A percentile compares a stretch with the other conserved stretches of the same genome.
Conservation (phyloP, 2,888 invertebrate genomes). For the Eristalis intricaria region DNA sequence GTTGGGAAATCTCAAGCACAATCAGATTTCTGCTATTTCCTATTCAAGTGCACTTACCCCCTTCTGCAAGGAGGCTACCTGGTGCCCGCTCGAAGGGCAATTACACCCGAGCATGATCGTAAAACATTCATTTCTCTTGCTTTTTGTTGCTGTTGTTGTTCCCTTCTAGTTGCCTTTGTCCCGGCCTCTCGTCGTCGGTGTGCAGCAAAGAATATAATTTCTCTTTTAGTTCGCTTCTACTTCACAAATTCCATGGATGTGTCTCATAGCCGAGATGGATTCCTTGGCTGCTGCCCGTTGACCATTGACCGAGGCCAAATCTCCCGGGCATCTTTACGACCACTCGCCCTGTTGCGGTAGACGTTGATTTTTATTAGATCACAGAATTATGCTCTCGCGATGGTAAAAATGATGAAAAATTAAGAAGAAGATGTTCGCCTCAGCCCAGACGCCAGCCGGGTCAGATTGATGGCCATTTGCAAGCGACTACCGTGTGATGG, state of each 20-base stretch:
- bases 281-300: background rate
- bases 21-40: conserved; percentile 54
- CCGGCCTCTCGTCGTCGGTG: conserved; percentile 3
- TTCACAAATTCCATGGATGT: conserved; percentile 31
- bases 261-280: conserved; percentile 26
- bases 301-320: background rate
- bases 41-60: conserved; percentile 14
- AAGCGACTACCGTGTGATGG: background rate
- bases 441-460: background rate
- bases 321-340: conserved; percentile 12
- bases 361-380: conserved; percentile 36
- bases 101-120: conserved; percentile 40
- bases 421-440: conserved; percentile 3
- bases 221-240: conserved; percentile 10
- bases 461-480: background rate
- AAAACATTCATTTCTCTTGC: conserved; percentile 8
- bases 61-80: conserved; percentile 26
- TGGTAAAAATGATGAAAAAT: conserved; percentile 17
- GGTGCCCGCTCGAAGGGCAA: conserved; percentile 33
- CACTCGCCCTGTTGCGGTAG: conserved; percentile 1
- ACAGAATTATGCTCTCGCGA: conserved; percentile 12
- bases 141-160: background rate
- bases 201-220: conserved; percentile 40
- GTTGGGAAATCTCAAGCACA: conserved; percentile 16
- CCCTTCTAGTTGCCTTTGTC: background rate